Conservation (phyloP, 2,797 vertebrate species). For the Pseudomugil gertrudae region DNA sequence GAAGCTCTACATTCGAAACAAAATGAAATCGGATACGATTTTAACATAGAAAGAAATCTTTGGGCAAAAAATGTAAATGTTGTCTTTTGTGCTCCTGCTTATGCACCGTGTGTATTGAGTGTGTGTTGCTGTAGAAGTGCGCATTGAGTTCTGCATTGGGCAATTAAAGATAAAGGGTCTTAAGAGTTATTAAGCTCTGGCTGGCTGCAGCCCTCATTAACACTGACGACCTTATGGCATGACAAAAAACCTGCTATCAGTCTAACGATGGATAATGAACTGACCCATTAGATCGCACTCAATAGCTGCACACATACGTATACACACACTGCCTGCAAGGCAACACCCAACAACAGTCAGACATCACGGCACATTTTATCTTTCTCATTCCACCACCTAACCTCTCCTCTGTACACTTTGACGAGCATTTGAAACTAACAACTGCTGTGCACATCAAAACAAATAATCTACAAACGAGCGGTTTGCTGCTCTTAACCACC, state of each 20-base stretch:
- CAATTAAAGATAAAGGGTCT: slow-evolving; percentile 66
- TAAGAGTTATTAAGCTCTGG: slow-evolving; percentile 70
- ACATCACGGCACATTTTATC: slow-evolving; percentile 23
- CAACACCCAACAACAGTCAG: slow-evolving; percentile 45
- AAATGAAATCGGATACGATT: slow-evolving; percentile 7
- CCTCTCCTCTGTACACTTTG: not conserved
- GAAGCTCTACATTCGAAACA: slow-evolving; percentile 31
- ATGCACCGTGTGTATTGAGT: slow-evolving; percentile 53
- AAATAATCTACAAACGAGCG: no score
- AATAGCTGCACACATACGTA: slow-evolving; percentile 44
- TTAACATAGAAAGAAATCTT: slow-evolving; percentile 17
- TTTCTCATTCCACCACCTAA: not conserved
- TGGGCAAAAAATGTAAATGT: slow-evolving; percentile 9
- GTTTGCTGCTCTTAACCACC: no score
- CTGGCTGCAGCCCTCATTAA: slow-evolving; percentile 67
- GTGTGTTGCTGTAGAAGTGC: slow-evolving; percentile 40
- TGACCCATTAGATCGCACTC: slow-evolving; percentile 67
- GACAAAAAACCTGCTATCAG: slow-evolving; percentile 67
- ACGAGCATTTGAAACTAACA: not conserved
- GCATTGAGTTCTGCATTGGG: slow-evolving; percentile 50
- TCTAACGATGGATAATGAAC: slow-evolving; percentile 63
- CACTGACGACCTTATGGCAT: slow-evolving; percentile 63
- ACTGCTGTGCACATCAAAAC: not conserved
- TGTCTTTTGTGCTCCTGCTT: slow-evolving; percentile 15
- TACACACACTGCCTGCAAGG: slow-evolving; percentile 15